phyloP scores from a whole-genome alignment of 2,113 vertebrate species.

The Todiramphus chloris region DNA sequence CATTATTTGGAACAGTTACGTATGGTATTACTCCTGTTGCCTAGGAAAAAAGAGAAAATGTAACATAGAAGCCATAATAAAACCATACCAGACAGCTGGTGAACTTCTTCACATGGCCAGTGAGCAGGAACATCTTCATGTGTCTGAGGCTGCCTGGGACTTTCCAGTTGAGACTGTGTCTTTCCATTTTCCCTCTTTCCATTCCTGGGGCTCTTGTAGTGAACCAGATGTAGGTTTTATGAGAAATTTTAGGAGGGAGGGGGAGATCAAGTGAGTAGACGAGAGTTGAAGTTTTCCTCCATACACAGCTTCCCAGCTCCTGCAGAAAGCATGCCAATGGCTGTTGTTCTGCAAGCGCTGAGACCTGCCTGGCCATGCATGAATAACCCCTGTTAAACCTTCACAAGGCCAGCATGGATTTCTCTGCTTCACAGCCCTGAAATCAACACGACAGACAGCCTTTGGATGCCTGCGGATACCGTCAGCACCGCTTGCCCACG shows the following conservation, averaged over 20 bases:
- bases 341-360: rapidly evolving
- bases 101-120: not conserved
- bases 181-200: not conserved
- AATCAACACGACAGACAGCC: not conserved
- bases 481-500: rapidly evolving
- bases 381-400: not conserved
- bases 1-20: not conserved
- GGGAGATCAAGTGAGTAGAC: rapidly evolving
- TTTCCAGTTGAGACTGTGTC: not conserved
- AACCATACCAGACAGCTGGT: not conserved
- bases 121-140: not conserved
- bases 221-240: not conserved
- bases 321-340: rapidly evolving
- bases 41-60: not conserved
- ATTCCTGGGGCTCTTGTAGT: not conserved
- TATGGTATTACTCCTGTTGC: not conserved
- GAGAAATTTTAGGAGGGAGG: not conserved
- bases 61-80: not conserved
- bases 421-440: not conserved
- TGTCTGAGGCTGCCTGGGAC: not conserved
- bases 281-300: not conserved
- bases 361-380: rapidly evolving
- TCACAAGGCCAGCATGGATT: not conserved
- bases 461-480: not conserved
- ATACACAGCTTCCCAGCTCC: not conserved